Conservation (phyloP, 1,140 invertebrate species). For the Microvelia longipes region DNA sequence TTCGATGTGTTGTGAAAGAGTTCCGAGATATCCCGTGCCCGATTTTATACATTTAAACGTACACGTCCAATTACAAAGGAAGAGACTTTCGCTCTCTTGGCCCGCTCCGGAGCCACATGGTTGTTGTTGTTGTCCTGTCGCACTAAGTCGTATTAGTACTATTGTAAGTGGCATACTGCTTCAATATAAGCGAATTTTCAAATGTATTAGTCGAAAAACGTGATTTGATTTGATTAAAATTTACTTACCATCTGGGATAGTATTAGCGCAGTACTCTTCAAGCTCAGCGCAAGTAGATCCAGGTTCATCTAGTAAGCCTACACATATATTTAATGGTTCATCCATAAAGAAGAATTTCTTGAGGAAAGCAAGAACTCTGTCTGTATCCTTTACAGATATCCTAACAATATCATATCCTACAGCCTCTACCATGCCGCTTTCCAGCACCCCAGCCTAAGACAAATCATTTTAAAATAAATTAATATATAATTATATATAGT, state of each 20-base stretch:
- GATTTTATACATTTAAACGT: no score
- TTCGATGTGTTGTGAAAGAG: no score
- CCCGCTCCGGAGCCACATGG: no score
- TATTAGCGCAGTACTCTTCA: conserved; percentile 43
- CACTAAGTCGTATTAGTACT: no score
- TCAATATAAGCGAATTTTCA: no score
- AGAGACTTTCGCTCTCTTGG: no score
- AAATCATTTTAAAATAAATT: neutral
- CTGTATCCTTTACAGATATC: conserved; percentile 32
- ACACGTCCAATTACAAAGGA: no score
- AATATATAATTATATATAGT: neutral
- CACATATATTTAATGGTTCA: conserved; percentile 48
- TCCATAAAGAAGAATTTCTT: conserved; percentile 50
- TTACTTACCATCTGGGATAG: conserved; percentile 33
- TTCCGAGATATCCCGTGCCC: no score
- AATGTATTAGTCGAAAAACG: no score
- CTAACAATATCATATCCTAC: conserved; percentile 16
- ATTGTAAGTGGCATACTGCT: no score
- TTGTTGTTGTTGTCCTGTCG: no score
- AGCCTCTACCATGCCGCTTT: conserved; percentile 6
- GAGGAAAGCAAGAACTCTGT: conserved; percentile 39
- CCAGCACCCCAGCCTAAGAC: conserved; percentile 1
- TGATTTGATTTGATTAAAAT: no score
- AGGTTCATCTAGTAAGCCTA: conserved; percentile 41
- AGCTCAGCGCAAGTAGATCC: conserved; percentile 45